These are phyloP conservation scores for Neoitamus cyanurus DNA, from an alignment of 2,888 invertebrate genomes.

Conservation along the genomic window DNA sequence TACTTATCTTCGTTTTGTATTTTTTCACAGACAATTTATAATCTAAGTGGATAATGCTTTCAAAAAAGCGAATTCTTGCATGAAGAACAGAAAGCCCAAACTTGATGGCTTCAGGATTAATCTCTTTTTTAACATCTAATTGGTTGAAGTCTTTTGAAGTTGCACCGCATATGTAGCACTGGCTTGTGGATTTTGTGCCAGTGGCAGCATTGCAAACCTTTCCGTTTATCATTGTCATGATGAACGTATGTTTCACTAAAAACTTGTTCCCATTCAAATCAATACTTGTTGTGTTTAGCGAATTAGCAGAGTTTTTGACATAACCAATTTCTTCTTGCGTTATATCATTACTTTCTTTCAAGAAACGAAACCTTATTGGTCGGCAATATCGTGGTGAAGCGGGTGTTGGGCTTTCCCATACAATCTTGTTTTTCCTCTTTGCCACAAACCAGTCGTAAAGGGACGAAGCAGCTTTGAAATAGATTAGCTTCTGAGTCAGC, in stretches of 20 bases:
- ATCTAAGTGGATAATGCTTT: background rate
- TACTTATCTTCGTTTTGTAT: background rate
- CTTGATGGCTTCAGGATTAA: background rate
- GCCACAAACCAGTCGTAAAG: background rate
- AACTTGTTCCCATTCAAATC: background rate
- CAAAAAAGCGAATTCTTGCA: background rate
- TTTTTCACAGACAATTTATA: background rate
- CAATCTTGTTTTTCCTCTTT: background rate
- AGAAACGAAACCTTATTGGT: constrained; percentile 16
- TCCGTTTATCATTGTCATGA: background rate
- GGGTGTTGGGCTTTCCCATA: constrained; percentile 18
- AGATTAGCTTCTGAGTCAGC: background rate
- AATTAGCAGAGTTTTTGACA: background rate
- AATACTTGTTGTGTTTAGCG: background rate
- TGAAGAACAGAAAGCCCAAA: background rate
- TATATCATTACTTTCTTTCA: constrained; percentile 16
- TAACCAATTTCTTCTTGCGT: constrained; percentile 39
- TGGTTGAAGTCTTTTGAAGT: constrained; percentile 37
- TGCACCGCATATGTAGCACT: constrained; percentile 28
- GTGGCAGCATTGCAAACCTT: constrained; percentile 34
- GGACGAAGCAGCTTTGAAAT: constrained; percentile 4
- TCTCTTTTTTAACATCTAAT: background rate
- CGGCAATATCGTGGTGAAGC: constrained; percentile 38
- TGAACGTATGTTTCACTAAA: background rate
- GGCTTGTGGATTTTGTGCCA: constrained; percentile 1